phyloP scores from a whole-genome alignment of 2,113 vertebrate genomes.

The Patagioenas fasciata region DNA sequence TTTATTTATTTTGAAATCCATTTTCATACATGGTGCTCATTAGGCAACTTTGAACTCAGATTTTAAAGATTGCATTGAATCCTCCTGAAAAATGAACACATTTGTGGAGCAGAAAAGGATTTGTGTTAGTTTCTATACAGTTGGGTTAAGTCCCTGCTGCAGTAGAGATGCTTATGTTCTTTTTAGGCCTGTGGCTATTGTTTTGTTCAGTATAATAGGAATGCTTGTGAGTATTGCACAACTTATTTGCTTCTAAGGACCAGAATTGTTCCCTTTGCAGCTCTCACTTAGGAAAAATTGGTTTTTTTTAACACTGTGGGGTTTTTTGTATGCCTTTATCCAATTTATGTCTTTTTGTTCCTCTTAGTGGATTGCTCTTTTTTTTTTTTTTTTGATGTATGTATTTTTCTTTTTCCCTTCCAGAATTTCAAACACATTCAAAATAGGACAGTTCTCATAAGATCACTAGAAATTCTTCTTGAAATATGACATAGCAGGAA shows the following conservation, averaged over 20 bases:
- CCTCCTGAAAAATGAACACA: not conserved
- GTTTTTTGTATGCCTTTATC: not conserved
- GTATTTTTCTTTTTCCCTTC: not conserved
- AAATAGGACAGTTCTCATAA: not conserved
- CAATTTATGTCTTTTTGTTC: not conserved
- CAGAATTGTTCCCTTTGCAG: not conserved
- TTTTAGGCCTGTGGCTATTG: not conserved
- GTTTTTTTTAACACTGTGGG: not conserved
- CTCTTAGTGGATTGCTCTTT: not conserved
- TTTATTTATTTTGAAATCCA: not conserved
- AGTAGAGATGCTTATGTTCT: not conserved
- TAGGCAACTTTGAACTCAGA: not conserved
- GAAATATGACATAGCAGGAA: not conserved
- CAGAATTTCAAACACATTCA: not conserved
- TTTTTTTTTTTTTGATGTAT: not conserved
- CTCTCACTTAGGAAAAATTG: not conserved
- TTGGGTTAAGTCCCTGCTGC: not conserved
- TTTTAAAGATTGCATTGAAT: not conserved
- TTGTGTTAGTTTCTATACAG: not conserved
- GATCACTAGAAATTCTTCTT: not conserved
- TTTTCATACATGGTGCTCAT: not conserved
- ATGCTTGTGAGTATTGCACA: accelerated
- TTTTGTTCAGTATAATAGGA: not conserved
- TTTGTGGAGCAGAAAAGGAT: not conserved
- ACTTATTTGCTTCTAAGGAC: not conserved